Evolutionary conservation across 2,113 vertebrate species (phyloP), one percentile per base, ranked within the genome.

Genomic region (Hipposideros armiger): DNA sequence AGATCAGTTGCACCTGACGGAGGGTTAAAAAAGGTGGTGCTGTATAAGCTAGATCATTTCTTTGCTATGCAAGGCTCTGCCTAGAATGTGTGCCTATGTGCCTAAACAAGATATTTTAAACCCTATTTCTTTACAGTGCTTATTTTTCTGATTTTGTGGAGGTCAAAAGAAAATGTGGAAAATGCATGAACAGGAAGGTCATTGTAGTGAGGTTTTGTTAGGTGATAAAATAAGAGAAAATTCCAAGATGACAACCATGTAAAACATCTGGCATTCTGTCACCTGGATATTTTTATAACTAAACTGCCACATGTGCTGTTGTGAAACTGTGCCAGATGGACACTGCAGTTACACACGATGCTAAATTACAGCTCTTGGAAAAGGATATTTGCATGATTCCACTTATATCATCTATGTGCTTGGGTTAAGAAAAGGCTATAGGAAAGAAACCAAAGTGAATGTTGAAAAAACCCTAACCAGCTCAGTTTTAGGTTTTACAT

Each of bases 191-290:
- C 50, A 73, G 78, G 52, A 88, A 96, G 32, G 72, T 94, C 93
- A 85, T 87, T 62, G 50, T 50, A 54, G 28, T 28, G 20, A 28
- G 28, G 11, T 85, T 93, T 36, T 94, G 40, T 47, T 77, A 88
- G 66, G n/a, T 87, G 47, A 94, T 95, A 81, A 96, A 98, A 92
- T 77, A 92, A 97, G 87, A 94, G 54, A 9, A 77, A 94, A 90
- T 94, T 81, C 40, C 36, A 95, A 90, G 76, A 96, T 72, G 92
- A 90, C 60, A 96, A 73, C 40, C 84, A 96, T 72, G 80, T 26
- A 81, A 95, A 96, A 95, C 94, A 96, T 84, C 96, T 95, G 96
- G 90, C 36, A 64, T 96, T 62, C 70, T 95, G 84, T 87, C 73
- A 20, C 66, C 76, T 85, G 70, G 60, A 81, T 62, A 73, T 96